These are phyloP conservation scores for Nemurella pictetii DNA, from an alignment of 2,888 invertebrate species.

Conservation along the genomic window DNA sequence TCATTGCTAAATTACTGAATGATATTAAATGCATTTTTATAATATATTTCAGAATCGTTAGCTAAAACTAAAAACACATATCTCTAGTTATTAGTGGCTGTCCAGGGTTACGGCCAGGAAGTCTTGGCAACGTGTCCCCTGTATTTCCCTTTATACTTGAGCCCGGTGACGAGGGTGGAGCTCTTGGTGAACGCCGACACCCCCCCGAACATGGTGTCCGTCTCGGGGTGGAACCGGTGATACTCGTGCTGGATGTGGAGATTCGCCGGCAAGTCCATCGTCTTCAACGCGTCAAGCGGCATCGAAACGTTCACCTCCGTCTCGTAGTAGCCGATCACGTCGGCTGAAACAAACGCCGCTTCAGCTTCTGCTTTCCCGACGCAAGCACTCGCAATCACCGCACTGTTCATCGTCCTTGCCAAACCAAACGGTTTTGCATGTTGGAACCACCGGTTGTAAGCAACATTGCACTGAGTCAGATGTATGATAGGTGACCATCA, in stretches of 20 bases:
- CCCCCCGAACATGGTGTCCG: slow-evolving; percentile 73
- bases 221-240: slow-evolving; percentile 81
- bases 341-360: slow-evolving; percentile 57
- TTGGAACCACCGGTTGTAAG: no score
- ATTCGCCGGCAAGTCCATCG: slow-evolving; percentile 81
- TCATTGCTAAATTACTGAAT: no score
- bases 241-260: slow-evolving; percentile 82
- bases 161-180: slow-evolving; percentile 80
- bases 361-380: no score
- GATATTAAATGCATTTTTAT: no score
- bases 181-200: slow-evolving; percentile 82
- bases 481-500: no score
- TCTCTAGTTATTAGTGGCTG: no score
- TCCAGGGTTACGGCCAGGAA: slow-evolving; percentile 60
- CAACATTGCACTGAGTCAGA: no score
- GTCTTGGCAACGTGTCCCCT: slow-evolving; percentile 67
- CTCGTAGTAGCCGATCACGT: slow-evolving; percentile 71
- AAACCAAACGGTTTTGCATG: no score
- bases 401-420: no score
- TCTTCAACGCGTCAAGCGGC: slow-evolving; percentile 73
- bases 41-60: no score
- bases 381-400: no score
- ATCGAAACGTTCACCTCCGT: slow-evolving; percentile 70
- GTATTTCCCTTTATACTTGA: slow-evolving; percentile 82
- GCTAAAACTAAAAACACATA: no score